Conservation (phyloP, 2,113 vertebrate genomes). For the Varanus salvator region DNA sequence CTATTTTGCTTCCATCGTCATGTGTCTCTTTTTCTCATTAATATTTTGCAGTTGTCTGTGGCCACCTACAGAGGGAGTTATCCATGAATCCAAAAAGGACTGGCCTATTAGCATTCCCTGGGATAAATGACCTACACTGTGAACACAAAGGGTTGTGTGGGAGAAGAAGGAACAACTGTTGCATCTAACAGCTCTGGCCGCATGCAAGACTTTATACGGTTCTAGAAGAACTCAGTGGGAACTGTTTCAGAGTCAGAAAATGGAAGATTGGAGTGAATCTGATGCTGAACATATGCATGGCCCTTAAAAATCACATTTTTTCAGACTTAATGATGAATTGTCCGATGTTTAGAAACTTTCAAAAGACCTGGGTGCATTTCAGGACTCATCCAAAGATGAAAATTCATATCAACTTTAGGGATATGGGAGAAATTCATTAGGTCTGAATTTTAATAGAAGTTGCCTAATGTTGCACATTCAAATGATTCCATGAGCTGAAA, state of each 20-base stretch:
- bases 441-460: too few relatives aligned
- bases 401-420: background rate
- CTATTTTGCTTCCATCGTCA: background rate
- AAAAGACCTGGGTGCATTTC: background rate
- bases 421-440: too few relatives aligned
- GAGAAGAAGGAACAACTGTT: too few relatives aligned
- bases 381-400: background rate
- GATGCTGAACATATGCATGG: background rate
- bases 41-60: conserved; percentile 6
- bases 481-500: too few relatives aligned
- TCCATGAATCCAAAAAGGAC: background rate
- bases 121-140: too few relatives aligned
- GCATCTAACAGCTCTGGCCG: too few relatives aligned
- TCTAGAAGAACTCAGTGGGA: too few relatives aligned
- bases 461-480: too few relatives aligned
- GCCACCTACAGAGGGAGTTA: background rate
- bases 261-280: background rate
- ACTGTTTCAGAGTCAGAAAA: background rate
- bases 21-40: background rate
- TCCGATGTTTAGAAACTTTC: background rate
- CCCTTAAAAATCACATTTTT: background rate
- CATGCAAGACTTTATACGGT: too few relatives aligned
- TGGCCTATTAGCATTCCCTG: background rate
- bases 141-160: too few relatives aligned
- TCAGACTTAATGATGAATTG: background rate